These are phyloP conservation scores for Carcinoscorpius rotundicauda DNA, from an alignment of 1,140 invertebrate species.

Conservation along the genomic window DNA sequence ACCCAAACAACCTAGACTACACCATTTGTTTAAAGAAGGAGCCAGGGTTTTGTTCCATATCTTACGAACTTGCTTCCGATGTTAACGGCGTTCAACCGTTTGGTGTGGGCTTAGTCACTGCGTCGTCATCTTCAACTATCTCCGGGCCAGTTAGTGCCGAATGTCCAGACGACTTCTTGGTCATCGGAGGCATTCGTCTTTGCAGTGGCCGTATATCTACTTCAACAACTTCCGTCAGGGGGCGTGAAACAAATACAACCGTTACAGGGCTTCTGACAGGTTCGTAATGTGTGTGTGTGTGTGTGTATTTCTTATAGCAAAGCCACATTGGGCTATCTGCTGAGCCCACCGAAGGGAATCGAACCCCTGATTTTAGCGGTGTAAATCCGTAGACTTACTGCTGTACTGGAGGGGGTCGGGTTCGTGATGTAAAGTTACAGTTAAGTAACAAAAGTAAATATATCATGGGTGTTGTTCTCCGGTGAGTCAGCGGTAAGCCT, in stretches of 20 bases:
- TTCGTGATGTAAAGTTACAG: no score
- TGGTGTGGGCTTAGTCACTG: slow-evolving; percentile 17
- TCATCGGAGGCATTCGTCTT: slow-evolving; percentile 22
- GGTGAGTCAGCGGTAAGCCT: no score
- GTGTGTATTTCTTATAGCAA: no score
- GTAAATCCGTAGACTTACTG: no score
- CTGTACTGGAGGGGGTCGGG: no score
- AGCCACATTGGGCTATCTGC: no score
- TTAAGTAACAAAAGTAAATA: no score
- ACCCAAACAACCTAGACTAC: slow-evolving; percentile 44
- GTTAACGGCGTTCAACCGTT: slow-evolving; percentile 18
- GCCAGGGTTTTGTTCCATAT: slow-evolving; percentile 33
- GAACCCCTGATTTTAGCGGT: no score
- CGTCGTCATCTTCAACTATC: neutral
- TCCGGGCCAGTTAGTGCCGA: slow-evolving; percentile 16
- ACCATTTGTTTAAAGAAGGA: slow-evolving; percentile 28
- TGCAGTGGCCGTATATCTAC: slow-evolving; percentile 16
- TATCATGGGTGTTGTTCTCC: no score
- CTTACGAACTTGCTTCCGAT: slow-evolving; percentile 35
- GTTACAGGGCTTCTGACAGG: slow-evolving; percentile 15
- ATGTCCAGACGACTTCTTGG: slow-evolving; percentile 24
- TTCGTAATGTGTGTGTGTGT: neutral
- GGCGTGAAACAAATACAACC: slow-evolving; percentile 7
- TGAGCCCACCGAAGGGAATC: no score
- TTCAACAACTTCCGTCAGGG: slow-evolving; percentile 6